Percentiles rank a stretch among this genome's conserved stretches.
Evolutionary conservation across 1,140 invertebrate species (phyloP).

Genomic region (Diorhabda elongata): DNA sequence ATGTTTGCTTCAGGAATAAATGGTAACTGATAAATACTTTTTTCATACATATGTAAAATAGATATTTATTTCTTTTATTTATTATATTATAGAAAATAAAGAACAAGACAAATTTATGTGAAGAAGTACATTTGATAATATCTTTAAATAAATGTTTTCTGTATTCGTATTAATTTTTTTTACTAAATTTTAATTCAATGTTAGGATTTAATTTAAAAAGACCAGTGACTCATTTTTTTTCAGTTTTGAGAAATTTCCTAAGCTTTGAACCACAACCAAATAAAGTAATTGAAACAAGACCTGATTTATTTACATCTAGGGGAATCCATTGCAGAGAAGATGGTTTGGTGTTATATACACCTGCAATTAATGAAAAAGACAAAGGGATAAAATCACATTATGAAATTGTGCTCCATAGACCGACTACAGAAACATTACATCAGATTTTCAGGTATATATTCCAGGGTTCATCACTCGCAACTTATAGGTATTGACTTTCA

Average conservation of each 20-base stretch:
- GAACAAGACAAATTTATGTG: too few relatives aligned
- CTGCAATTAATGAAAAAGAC: constrained; percentile 46
- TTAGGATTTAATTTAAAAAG: neutral
- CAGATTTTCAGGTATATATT: constrained; percentile 61
- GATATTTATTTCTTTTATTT: too few relatives aligned
- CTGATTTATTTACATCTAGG: constrained; percentile 61
- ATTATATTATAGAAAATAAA: too few relatives aligned
- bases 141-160: too few relatives aligned
- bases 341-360: constrained; percentile 64
- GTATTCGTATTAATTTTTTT: neutral
- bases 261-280: constrained; percentile 53
- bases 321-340: constrained; percentile 63
- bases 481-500: constrained; percentile 48
- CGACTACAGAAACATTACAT: constrained; percentile 60
- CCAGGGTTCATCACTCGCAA: too few relatives aligned
- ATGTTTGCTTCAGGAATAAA: constrained; percentile 27
- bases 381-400: constrained; percentile 55
- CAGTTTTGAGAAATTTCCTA: constrained; percentile 52
- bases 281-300: constrained; percentile 62
- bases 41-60: too few relatives aligned
- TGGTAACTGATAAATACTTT: constrained; percentile 9
- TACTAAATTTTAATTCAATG: neutral
- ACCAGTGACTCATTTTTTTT: constrained; percentile 16
- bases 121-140: too few relatives aligned
- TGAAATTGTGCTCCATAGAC: constrained; percentile 71